A percentile compares a stretch with the other conserved stretches of the same genome.
Conservation (phyloP, 2,797 vertebrate species). For the Cichlasoma orientale region DNA sequence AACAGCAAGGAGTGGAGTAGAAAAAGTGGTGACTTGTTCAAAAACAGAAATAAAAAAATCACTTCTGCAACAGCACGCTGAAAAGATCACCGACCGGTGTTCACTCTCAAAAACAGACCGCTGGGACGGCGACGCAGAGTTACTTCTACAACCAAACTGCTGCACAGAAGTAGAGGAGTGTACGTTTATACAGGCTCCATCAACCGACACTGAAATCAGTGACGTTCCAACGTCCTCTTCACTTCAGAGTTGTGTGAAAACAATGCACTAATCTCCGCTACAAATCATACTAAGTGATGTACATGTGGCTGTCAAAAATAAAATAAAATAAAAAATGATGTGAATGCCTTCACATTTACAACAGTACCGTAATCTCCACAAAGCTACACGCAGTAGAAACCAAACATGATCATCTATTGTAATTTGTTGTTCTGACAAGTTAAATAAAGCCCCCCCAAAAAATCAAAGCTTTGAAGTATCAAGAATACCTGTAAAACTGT, state of each 20-base stretch:
- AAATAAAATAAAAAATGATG: slow-evolving; percentile 56
- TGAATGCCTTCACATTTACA: slow-evolving; percentile 74
- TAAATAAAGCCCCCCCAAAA: slow-evolving; percentile 17
- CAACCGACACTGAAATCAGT: slow-evolving; percentile 18
- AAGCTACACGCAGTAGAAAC: slow-evolving; percentile 72
- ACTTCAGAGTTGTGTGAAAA: slow-evolving; percentile 12
- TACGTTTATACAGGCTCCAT: background rate
- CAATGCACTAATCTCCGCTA: slow-evolving; percentile 37
- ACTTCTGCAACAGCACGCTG: slow-evolving; percentile 32
- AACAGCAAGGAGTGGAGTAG: slow-evolving; percentile 66
- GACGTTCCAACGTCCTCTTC: slow-evolving; percentile 22
- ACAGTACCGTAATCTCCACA: slow-evolving; percentile 81
- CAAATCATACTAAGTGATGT: slow-evolving; percentile 41
- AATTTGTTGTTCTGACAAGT: slow-evolving; percentile 67
- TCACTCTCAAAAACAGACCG: slow-evolving; percentile 35
- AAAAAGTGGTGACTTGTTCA: slow-evolving; percentile 48
- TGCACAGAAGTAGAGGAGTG: slow-evolving; percentile 17
- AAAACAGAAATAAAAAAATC: slow-evolving; percentile 1
- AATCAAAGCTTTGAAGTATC: slow-evolving; percentile 80
- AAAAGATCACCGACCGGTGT: slow-evolving; percentile 22
- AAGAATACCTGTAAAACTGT: slow-evolving; percentile 82
- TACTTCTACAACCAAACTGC: slow-evolving; percentile 18
- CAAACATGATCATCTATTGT: slow-evolving; percentile 62
- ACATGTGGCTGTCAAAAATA: slow-evolving; percentile 59
- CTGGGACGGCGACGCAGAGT: background rate